These are phyloP conservation scores for Matsumyia berberina DNA, from an alignment of 2,888 invertebrate genomes.

Conservation along the genomic window DNA sequence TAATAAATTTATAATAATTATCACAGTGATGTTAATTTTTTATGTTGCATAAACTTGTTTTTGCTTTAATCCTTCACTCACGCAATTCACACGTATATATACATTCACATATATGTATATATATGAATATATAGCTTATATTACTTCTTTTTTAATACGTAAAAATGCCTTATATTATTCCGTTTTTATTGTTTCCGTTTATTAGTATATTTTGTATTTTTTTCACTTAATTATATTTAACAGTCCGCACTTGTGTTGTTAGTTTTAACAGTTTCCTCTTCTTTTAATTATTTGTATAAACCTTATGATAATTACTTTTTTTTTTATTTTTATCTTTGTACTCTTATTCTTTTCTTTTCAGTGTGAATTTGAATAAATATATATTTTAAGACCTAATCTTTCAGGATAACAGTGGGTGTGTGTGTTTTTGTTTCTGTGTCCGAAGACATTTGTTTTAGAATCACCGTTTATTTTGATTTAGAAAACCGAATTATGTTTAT, in stretches of 20 bases:
- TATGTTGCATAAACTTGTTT: constrained; percentile 84
- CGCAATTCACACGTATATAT: constrained; percentile 83
- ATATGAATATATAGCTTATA: constrained; percentile 73
- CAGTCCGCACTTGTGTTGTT: constrained; percentile 69
- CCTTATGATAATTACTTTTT: constrained; percentile 74
- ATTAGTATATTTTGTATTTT: constrained; percentile 79
- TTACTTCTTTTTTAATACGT: constrained; percentile 76
- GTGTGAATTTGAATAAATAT: constrained; percentile 75
- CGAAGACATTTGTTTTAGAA: constrained; percentile 67
- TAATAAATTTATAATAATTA: constrained; percentile 85
- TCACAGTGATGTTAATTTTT: constrained; percentile 84
- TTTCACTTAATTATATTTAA: constrained; percentile 69
- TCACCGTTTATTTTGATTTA: constrained; percentile 64
- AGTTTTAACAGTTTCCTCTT: constrained; percentile 61
- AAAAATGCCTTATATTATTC: constrained; percentile 79
- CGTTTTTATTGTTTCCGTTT: constrained; percentile 80
- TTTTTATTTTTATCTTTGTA: constrained; percentile 70
- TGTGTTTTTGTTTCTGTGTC: constrained; percentile 74
- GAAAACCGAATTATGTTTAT: constrained; percentile 45
- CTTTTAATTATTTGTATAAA: constrained; percentile 68
- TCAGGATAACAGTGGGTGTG: constrained; percentile 76
- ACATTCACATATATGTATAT: constrained; percentile 77
- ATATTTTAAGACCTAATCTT: constrained; percentile 71
- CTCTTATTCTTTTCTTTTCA: constrained; percentile 77
- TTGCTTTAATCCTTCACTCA: constrained; percentile 80